A percentile compares a stretch with the other conserved stretches of the same genome.
These are phyloP conservation scores for Tenualosa thibaudeaui DNA, from an alignment of 2,797 vertebrate genomes.

Conservation along the genomic window DNA sequence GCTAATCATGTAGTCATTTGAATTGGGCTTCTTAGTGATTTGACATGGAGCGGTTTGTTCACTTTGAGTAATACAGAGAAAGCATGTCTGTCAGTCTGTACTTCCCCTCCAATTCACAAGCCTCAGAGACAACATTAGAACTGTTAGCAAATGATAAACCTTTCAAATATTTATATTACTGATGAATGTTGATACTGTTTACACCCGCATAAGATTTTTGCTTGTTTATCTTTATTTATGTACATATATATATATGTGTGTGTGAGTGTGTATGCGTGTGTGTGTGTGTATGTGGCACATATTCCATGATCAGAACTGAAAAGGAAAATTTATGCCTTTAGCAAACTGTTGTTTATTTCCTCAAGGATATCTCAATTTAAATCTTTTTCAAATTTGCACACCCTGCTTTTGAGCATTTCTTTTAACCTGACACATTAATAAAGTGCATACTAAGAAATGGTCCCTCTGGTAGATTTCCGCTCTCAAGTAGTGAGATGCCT, in stretches of 20 bases:
- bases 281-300: neutral
- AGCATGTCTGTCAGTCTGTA: neutral
- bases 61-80: neutral
- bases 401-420: neutral
- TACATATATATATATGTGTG: neutral
- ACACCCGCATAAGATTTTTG: neutral
- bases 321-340: neutral
- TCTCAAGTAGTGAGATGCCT: conserved; percentile 21
- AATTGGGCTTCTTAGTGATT: neutral
- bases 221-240: neutral
- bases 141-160: neutral
- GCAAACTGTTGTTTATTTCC: conserved; percentile 14
- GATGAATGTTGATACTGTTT: conserved; percentile 2
- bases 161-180: neutral
- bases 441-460: conserved; percentile 22
- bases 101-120: neutral
- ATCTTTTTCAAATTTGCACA: neutral
- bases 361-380: neutral
- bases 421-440: conserved; percentile 26
- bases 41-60: neutral
- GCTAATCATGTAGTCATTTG: neutral
- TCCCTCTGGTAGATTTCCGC: conserved; percentile 13
- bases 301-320: neutral
- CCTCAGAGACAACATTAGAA: neutral
- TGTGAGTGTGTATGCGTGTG: neutral